Evolutionary conservation across 2,113 vertebrate species (phyloP), one percentile per base, ranked within the genome.

Genomic region (Gila orcuttii): DNA sequence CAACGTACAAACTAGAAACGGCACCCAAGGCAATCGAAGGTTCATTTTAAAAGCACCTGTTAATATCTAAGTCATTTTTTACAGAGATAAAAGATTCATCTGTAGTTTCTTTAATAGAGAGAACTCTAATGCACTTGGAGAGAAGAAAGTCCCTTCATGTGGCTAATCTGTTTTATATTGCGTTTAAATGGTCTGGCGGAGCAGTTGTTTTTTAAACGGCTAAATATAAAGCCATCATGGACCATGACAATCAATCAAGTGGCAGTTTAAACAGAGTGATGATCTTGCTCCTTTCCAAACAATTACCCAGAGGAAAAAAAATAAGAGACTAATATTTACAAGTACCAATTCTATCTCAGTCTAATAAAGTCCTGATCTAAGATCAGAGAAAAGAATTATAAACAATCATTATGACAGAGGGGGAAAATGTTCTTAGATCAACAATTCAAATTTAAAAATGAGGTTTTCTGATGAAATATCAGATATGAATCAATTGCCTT

Each of bases 191-290:
- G 71, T 83, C 88, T 89, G 89, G 64, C 64, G 42, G 83, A 3
- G 84, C 88, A 86, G 57, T 85, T 28, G 71, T 83, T 90, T 84
- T 12, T 64, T 57, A 85, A 84, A 68, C 55, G 50, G 84, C 89
- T 87, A 89, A 91, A 92, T 87, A 91, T 90, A 89, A 88, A 92
- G 86, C 82, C 88, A 89, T 91, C 90, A 88, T 52, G 15, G 79
- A 39, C 82, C 73, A 85, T 84, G 50, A 62, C 81, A 82, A 89
- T 92, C 90, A 91, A 91, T 92, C 88, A 87, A 86, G 79, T 88
- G 84, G 66, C 42, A 89, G 89, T 90, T 90, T 74, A 88, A 90
- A 89, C 50, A 80, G 82, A 79, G 79, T 76, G 88, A 88, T 90
- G 87, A 86, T 77, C 85, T 86, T 80, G 86, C 84, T 76, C 45